Evolutionary conservation across 2,888 invertebrate species (phyloP), one percentile per base, ranked within the genome.

Genomic region (Pristionchus arcanus): DNA sequence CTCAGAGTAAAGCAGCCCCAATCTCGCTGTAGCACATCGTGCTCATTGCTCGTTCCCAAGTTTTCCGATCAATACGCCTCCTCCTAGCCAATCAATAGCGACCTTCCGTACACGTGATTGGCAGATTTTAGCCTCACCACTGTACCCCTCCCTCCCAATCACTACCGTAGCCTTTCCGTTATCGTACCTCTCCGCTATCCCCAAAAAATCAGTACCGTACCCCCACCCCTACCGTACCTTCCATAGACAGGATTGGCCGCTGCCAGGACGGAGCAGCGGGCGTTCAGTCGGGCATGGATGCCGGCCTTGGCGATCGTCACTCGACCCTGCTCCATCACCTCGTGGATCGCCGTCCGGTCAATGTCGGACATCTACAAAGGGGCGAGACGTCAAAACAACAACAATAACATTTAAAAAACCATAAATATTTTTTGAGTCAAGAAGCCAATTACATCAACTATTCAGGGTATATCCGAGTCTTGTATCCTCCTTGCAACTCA

Each of bases 201-300:
- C 42, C n/a, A n/a, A n/a, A n/a, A n/a, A n/a, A n/a, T n/a, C n/a
- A n/a, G n/a, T 42, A 42, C 42, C 42, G 42, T 42, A 49, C 42
- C 7, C 42, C 42, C 42, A 9, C 42, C 42, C 55, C 42, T 19
- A 63, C 95, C 96, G 95, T 96, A 97, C 97, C 97, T 97, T 92
- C 98, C 98, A 95, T 98, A 99, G 11, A 99, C 98, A 2, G 99
- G 99, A 97, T 99, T 99, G 84, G 99, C 99, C n/a, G 99, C 99
- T 3, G 99, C 99, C 83, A 99, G 96, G 11, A 99, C 99, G 0
- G 98, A 98, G 96, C 99, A 99, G 53, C 99, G 96, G 0, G 99
- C 99, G 96, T 99, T 99, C 91, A 99, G 96, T 89, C 98, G 97
- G 7, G 99, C 95, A 95, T 99, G 99, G 91, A 99, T 99, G 15